phyloP scores from a whole-genome alignment of 2,888 invertebrate genomes.

The Tipula unca region DNA sequence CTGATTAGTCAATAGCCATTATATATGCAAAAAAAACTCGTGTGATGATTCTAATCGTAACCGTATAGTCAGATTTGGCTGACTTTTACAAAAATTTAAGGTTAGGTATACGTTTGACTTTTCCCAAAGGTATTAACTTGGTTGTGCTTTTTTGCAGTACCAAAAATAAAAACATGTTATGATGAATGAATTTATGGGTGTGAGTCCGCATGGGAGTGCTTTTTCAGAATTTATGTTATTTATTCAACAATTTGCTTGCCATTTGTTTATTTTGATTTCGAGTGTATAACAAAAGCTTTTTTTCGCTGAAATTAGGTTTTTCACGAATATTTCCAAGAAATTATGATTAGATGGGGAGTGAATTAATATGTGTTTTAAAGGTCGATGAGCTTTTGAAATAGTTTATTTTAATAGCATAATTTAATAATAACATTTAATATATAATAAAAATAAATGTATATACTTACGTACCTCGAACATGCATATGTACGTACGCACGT shows the following conservation, averaged over 20 bases:
- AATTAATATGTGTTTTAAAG: background rate
- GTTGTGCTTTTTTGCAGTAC: background rate
- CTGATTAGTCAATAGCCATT: too few relatives aligned
- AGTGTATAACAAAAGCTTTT: background rate
- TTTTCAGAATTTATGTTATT: background rate
- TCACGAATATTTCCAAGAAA: background rate
- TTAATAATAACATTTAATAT: background rate
- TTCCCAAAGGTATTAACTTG: background rate
- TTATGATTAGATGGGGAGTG: background rate
- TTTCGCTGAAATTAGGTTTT: background rate
- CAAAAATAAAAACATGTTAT: too few relatives aligned
- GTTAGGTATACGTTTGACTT: background rate
- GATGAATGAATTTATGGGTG: too few relatives aligned
- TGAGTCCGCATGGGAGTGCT: background rate
- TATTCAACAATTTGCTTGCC: background rate
- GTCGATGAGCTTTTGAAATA: background rate
- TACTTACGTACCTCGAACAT: background rate
- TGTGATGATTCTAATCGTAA: background rate
- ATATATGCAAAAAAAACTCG: background rate
- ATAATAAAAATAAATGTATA: background rate
- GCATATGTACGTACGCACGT: background rate
- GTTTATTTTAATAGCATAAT: background rate
- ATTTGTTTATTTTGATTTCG: background rate
- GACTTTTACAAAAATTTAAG: background rate
- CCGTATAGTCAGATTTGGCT: background rate